Evolutionary conservation across 2,113 vertebrate genomes (phyloP).

Genomic region (Rhea pennata): DNA sequence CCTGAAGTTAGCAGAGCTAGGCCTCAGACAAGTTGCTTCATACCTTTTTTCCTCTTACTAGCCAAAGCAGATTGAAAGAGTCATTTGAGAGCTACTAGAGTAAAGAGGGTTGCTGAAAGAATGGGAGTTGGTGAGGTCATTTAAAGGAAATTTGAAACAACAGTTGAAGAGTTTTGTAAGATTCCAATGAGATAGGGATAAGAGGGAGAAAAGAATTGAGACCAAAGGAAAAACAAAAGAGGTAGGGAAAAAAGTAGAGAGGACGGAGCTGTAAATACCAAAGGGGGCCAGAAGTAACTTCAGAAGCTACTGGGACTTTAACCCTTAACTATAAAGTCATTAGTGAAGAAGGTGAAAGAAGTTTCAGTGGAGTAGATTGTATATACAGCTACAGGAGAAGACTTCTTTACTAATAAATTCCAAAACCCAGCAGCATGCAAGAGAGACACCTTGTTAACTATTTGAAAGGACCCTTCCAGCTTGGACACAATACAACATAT

Average conservation of each 20-base stretch:
- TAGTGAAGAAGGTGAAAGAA: background rate
- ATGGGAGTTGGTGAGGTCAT: background rate
- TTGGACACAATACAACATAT: no score
- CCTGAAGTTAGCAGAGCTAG: background rate
- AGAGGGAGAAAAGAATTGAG: background rate
- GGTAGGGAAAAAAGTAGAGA: background rate
- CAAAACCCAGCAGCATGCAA: background rate
- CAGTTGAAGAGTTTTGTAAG: background rate
- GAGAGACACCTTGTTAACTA: background rate
- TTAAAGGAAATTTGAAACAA: background rate
- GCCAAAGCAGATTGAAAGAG: background rate
- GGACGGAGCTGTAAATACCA: background rate
- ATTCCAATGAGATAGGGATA: background rate
- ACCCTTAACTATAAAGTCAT: background rate
- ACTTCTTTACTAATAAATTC: background rate
- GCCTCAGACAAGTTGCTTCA: background rate
- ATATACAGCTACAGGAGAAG: background rate
- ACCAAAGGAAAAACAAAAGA: background rate
- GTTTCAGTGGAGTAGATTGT: background rate
- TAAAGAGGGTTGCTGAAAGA: background rate
- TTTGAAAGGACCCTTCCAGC: background rate
- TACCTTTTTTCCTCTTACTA: background rate
- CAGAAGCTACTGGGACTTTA: background rate
- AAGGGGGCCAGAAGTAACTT: background rate
- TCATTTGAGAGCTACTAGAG: background rate